Conservation (phyloP, 2,888 invertebrate genomes). For the Keiferia lycopersicella region DNA sequence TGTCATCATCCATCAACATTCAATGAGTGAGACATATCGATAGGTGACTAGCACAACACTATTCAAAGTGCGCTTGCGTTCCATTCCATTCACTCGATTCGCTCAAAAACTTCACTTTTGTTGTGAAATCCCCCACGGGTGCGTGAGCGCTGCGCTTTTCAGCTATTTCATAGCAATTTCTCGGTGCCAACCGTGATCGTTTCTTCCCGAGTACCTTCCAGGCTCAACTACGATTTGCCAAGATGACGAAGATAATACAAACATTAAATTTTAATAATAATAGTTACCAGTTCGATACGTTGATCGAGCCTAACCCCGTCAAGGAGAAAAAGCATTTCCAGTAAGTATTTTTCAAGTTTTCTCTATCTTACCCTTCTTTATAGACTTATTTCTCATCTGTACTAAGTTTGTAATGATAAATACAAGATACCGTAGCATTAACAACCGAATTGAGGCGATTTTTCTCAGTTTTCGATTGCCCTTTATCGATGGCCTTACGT, state of each 20-base stretch:
- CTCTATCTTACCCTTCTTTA: background rate
- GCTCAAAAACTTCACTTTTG: constrained; percentile 44
- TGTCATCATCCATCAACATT: no score
- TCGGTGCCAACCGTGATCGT: constrained; percentile 66
- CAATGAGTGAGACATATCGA: background rate
- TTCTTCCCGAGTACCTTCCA: constrained; percentile 60
- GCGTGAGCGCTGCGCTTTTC: constrained; percentile 54
- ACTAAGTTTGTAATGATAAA: background rate
- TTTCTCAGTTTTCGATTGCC: constrained; percentile 15
- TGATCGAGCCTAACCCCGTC: constrained; percentile 53
- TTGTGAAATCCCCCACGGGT: constrained; percentile 46
- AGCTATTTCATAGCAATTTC: constrained; percentile 44
- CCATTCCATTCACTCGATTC: constrained; percentile 37
- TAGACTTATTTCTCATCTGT: background rate
- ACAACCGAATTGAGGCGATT: background rate
- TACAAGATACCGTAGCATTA: background rate
- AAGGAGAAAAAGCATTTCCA: constrained; percentile 59
- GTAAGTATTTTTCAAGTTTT: constrained; percentile 51
- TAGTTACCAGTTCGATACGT: constrained; percentile 62
- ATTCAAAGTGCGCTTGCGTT: constrained; percentile 42
- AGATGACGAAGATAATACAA: constrained; percentile 79
- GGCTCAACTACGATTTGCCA: constrained; percentile 76
- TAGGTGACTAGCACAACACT: constrained; percentile 10
- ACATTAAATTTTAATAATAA: constrained; percentile 80
- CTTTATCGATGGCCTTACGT: constrained; percentile 22